These are phyloP conservation scores for Odontamblyopus lacepedii DNA, from an alignment of 2,797 vertebrate species.

Conservation along the genomic window DNA sequence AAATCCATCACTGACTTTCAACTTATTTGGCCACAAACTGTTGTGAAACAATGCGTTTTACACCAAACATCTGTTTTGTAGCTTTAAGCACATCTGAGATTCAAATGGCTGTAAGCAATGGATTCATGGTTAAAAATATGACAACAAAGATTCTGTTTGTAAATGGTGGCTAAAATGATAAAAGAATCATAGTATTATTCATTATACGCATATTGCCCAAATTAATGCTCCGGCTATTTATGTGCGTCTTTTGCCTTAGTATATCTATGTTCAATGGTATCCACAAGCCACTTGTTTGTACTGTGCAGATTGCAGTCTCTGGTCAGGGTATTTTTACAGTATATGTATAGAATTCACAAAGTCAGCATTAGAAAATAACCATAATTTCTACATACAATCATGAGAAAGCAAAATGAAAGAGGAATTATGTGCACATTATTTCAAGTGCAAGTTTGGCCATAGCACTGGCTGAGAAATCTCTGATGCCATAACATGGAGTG, in stretches of 20 bases:
- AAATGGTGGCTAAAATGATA: constrained; percentile 43
- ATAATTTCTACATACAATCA: constrained; percentile 35
- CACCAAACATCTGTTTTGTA: constrained; percentile 54
- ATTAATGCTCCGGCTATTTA: constrained; percentile 62
- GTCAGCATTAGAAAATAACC: constrained; percentile 37
- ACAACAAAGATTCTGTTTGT: constrained; percentile 42
- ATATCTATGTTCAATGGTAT: constrained; percentile 63
- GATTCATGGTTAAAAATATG: constrained; percentile 46
- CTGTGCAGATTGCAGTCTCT: constrained; percentile 64
- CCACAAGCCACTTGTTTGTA: constrained; percentile 69
- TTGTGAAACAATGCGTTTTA: constrained; percentile 27
- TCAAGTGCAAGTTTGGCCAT: constrained; percentile 43
- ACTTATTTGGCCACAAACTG: constrained; percentile 27
- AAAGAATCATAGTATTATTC: constrained; percentile 54
- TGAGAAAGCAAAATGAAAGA: constrained; percentile 9
- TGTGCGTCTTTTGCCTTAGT: constrained; percentile 67
- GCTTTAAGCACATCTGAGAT: constrained; percentile 58
- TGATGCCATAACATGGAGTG: constrained; percentile 59
- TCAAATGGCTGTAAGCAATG: constrained; percentile 25
- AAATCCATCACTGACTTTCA: constrained; percentile 27
- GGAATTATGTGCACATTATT: constrained; percentile 35
- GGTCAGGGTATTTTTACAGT: constrained; percentile 63
- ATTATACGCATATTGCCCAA: constrained; percentile 56
- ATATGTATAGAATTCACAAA: constrained; percentile 34
- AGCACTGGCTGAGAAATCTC: constrained; percentile 54